Percentiles rank a stretch among this genome's conserved stretches.
Conservation (phyloP, 2,113 vertebrate species). For the Gobiocypris rarus region DNA sequence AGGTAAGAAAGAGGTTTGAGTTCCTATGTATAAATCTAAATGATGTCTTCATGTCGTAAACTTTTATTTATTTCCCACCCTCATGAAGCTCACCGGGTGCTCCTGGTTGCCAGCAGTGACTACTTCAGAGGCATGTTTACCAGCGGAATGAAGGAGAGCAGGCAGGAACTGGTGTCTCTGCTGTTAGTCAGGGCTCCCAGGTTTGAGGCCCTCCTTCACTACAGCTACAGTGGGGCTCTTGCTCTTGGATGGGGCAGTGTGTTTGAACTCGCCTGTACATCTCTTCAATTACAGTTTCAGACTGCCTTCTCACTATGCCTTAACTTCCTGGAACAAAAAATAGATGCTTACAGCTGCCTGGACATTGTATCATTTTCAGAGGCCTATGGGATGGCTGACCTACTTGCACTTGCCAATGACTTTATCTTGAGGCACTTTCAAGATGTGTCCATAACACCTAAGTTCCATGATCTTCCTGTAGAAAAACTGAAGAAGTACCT, state of each 20-base stretch:
- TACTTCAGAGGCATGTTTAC: slow-evolving; percentile 90
- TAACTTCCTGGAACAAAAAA: slow-evolving; percentile 76
- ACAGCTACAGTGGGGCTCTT: slow-evolving; percentile 81
- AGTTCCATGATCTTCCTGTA: slow-evolving; percentile 82
- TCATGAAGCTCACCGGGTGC: slow-evolving; percentile 82
- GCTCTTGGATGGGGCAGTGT: slow-evolving; percentile 77
- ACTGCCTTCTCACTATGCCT: slow-evolving; percentile 83
- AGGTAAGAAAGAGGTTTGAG: slow-evolving; percentile 67
- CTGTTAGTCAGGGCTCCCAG: slow-evolving; percentile 75
- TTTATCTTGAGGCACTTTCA: slow-evolving; percentile 83
- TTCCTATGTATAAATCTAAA: neutral
- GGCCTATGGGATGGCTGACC: slow-evolving; percentile 75
- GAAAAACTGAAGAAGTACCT: slow-evolving; percentile 79
- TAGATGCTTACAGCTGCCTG: slow-evolving; percentile 79
- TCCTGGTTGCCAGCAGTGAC: slow-evolving; percentile 86
- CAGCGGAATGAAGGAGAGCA: slow-evolving; percentile 85
- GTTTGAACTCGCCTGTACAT: slow-evolving; percentile 80
- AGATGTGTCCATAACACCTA: slow-evolving; percentile 75
- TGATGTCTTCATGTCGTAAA: neutral
- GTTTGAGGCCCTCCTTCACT: slow-evolving; percentile 79
- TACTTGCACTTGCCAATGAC: slow-evolving; percentile 75
- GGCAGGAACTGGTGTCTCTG: slow-evolving; percentile 67
- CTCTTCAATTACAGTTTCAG: slow-evolving; percentile 85
- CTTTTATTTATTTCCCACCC: neutral
- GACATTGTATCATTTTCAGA: slow-evolving; percentile 79